These are phyloP conservation scores for Aphelenchoides bicaudatus DNA, from an alignment of 2,888 invertebrate genomes.

Conservation along the genomic window DNA sequence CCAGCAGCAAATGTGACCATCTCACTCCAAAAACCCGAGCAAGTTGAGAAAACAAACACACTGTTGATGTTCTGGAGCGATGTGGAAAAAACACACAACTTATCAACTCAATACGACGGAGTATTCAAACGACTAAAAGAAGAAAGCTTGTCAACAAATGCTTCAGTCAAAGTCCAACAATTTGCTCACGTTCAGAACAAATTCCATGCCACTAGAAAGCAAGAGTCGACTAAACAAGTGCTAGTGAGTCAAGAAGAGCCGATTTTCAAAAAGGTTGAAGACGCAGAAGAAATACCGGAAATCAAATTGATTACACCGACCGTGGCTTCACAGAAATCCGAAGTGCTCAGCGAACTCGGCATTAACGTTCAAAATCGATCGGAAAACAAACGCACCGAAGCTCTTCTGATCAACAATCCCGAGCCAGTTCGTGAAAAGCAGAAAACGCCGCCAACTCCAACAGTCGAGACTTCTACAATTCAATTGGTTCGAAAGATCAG, in stretches of 20 bases:
- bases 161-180: background rate
- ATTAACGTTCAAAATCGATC: conserved; percentile 24
- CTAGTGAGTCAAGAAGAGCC: background rate
- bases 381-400: conserved; percentile 25
- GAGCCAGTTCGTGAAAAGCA: background rate
- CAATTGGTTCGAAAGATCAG: conserved; percentile 51
- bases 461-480: conserved; percentile 21
- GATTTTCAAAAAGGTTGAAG: background rate
- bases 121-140: too few relatives aligned
- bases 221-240: background rate
- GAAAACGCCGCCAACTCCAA: too few relatives aligned
- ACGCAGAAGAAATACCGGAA: conserved; percentile 25
- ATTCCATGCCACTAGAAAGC: background rate
- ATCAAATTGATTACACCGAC: conserved; percentile 1
- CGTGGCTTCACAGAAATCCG: background rate
- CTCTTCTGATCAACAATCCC: background rate
- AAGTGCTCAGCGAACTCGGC: conserved; percentile 17
- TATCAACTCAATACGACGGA: too few relatives aligned
- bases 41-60: conserved; percentile 29
- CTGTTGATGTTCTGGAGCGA: conserved; percentile 25
- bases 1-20: conserved; percentile 18
- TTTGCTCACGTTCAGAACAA: conserved; percentile 1
- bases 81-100: conserved; percentile 19
- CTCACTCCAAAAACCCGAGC: conserved; percentile 18
- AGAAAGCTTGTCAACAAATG: background rate